phyloP scores from a whole-genome alignment of 2,888 invertebrate genomes.

The Thalpophila matura region DNA sequence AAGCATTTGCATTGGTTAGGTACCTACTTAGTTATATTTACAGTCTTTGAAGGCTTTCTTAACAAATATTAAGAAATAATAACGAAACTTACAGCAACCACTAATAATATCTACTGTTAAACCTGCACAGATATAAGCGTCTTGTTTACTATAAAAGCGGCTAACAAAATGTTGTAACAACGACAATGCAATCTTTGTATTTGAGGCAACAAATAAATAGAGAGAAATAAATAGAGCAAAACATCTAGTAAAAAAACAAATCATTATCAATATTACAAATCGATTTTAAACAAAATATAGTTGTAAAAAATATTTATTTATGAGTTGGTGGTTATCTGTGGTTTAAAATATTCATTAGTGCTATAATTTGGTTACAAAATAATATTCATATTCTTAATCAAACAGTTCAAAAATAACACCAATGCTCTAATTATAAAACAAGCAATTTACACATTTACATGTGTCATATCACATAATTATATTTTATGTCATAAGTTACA shows the following conservation, averaged over 20 bases:
- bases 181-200: constrained; percentile 43
- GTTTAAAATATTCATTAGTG: no score
- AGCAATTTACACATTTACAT: constrained; percentile 2
- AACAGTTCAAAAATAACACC: background rate
- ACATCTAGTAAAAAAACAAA: background rate
- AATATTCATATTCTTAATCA: background rate
- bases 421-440: background rate
- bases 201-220: constrained; percentile 38
- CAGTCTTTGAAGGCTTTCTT: background rate
- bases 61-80: constrained; percentile 3
- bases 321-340: no score
- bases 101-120: background rate
- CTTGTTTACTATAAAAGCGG: constrained; percentile 18
- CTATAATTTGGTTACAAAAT: background rate
- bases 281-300: background rate
- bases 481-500: no score
- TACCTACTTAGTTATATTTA: background rate
- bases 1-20: no score
- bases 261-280: background rate
- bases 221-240: constrained; percentile 54
- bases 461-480: constrained; percentile 4
- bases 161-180: constrained; percentile 32
- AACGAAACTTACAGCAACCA: background rate
- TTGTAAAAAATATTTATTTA: no score
- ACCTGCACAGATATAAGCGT: background rate